Percentiles rank a stretch among this genome's conserved stretches.
phyloP scores from a whole-genome alignment of 2,113 vertebrate species.

The Menidia beryllina region DNA sequence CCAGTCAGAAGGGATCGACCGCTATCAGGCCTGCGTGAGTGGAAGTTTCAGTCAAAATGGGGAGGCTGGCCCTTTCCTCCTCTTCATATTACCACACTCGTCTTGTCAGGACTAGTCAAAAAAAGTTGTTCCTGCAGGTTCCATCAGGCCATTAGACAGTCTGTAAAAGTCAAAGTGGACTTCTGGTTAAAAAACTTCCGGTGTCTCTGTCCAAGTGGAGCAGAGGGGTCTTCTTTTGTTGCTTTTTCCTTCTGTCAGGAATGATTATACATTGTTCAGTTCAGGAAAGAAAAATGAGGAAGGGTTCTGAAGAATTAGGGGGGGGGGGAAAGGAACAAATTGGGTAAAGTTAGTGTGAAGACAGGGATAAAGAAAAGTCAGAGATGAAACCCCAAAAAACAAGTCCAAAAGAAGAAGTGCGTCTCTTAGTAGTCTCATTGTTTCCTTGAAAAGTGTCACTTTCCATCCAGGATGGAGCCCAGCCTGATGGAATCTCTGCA shows the following conservation, averaged over 20 bases:
- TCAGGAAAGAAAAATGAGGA: neutral
- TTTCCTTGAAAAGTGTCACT: constrained; percentile 27
- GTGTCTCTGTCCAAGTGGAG: neutral
- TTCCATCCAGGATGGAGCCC: constrained; percentile 17
- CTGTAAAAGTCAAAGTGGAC: constrained; percentile 7
- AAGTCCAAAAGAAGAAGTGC: constrained; percentile 31
- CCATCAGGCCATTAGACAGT: neutral
- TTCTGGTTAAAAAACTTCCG: neutral
- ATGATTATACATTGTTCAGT: constrained; percentile 21
- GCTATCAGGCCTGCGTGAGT: neutral
- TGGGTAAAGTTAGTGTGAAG: constrained; percentile 49
- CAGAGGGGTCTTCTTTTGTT: neutral
- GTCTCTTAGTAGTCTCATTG: constrained; percentile 55
- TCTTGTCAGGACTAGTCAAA: neutral
- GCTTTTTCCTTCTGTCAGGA: neutral
- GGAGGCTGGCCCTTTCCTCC: neutral
- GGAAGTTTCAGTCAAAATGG: neutral
- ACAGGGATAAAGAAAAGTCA: constrained; percentile 27
- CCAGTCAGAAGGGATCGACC: constrained; percentile 41
- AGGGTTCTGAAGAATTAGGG: constrained; percentile 24
- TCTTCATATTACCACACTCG: neutral
- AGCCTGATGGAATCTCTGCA: constrained; percentile 12
- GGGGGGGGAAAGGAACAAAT: constrained; percentile 37
- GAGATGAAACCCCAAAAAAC: constrained; percentile 10
- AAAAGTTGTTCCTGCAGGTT: neutral